phyloP scores from a whole-genome alignment of 2,113 vertebrate species.

The Thunnus maccoyii region DNA sequence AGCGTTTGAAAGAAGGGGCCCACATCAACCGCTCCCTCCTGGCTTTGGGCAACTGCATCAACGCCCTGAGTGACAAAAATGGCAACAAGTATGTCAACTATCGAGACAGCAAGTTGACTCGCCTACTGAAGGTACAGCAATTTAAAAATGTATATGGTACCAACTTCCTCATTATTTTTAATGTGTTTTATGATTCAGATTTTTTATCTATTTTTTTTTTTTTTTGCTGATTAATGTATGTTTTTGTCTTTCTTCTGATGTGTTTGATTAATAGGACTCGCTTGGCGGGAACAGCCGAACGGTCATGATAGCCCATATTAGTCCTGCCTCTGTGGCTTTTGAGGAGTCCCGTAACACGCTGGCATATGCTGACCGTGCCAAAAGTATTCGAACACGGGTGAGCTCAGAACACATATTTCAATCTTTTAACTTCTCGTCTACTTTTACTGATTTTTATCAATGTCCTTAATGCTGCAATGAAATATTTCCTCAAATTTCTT shows the following conservation, averaged over 20 bases:
- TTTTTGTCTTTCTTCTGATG: not conserved
- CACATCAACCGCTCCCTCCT: slow-evolving; percentile 96
- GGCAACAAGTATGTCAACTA: slow-evolving; percentile 93
- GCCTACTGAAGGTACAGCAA: slow-evolving; percentile 91
- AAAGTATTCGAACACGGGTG: slow-evolving; percentile 92
- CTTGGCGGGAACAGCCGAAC: slow-evolving; percentile 93
- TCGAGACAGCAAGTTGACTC: slow-evolving; percentile 94
- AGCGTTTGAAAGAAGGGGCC: slow-evolving; percentile 93
- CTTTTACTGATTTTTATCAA: not conserved
- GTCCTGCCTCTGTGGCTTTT: slow-evolving; percentile 91
- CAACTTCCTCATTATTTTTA: no score
- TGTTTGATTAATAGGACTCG: slow-evolving; percentile 86
- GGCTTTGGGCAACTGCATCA: slow-evolving; percentile 96
- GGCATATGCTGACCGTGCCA: slow-evolving; percentile 92
- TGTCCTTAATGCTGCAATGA: not conserved
- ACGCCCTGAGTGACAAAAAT: slow-evolving; percentile 89
- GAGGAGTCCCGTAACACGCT: slow-evolving; percentile 94
- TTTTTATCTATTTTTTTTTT: not conserved
- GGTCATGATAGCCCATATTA: slow-evolving; percentile 96
- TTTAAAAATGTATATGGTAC: accelerated
- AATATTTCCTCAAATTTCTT: not conserved
- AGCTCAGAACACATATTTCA: slow-evolving; percentile 30
- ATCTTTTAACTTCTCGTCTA: not conserved
- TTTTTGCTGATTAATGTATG: not conserved
- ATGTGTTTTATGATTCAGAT: not conserved